Conservation (phyloP, 2,113 vertebrate species). For the Cyanoramphus novaezelandiae region DNA sequence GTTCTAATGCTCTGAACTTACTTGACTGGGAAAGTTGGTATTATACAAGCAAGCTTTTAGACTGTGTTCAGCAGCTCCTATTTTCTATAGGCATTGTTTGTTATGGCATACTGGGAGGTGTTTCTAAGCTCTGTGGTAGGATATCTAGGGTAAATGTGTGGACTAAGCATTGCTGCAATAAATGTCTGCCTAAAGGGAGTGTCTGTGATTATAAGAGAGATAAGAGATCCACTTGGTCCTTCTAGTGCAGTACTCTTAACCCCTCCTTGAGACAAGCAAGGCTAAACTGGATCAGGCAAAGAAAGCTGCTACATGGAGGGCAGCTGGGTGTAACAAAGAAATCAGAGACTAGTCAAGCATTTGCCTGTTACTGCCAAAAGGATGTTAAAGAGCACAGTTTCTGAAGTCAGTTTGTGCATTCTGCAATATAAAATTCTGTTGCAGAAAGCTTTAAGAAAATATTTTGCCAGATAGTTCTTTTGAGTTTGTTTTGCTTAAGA, state of each 20-base stretch:
- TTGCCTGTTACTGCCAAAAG: not conserved
- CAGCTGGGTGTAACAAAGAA: not conserved
- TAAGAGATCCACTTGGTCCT: not conserved
- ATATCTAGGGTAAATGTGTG: not conserved
- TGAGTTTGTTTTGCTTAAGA: not conserved
- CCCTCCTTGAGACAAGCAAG: not conserved
- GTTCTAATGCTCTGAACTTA: not conserved
- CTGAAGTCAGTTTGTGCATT: not conserved
- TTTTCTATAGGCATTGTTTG: not conserved
- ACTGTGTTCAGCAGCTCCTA: not conserved
- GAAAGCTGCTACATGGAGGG: not conserved
- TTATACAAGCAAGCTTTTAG: not conserved
- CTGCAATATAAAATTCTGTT: not conserved
- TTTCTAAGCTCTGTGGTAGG: not conserved
- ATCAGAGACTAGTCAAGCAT: not conserved
- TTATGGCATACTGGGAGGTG: accelerated
- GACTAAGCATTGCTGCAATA: not conserved
- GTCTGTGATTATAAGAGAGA: not conserved
- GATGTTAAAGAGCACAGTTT: not conserved
- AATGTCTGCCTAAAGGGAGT: not conserved
- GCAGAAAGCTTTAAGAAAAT: not conserved
- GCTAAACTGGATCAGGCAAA: not conserved
- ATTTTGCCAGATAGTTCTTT: not conserved
- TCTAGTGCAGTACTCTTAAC: not conserved
- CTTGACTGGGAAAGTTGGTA: not conserved